Base-by-base conservation (phyloP, 1,140 invertebrate genomes). In the Psilanteris sp. region DNA sequence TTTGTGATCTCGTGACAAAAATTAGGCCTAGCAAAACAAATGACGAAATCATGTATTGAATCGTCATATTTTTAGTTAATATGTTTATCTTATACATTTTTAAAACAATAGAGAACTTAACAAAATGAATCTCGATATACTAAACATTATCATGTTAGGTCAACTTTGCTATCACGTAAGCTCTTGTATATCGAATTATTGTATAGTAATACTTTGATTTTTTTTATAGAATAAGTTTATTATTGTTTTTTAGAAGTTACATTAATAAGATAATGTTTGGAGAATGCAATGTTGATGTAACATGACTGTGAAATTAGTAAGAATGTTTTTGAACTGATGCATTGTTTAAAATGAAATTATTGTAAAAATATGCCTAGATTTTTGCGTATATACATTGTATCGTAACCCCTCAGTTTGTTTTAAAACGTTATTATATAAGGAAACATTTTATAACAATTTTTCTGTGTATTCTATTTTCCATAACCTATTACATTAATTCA, bases 361-460 rank as follows among this genome's bases (percentile, higher is more conserved):
- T 85, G 83, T 85, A 83, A 86, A 87, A 84, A 79, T 82, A 86
- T 81, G 85, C 81, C 82, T 86, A 86, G 82, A 85, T 75, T 84
- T 84, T 86, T 86, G 77, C 83, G 82, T 83, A 85, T 85, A 84
- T 76, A 76, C 36, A 85, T 85, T 87, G 73, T 84, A 87, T 59
- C 86, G 84, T 86, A 87, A 86, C 74, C 81, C 77, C 78, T 85
- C 80, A 85, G 77, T 85, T 85, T 86, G 82, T 87, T 86, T 87
- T 85, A 78, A 82, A 85, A 85, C 77, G 82, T 85, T 86, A 87
- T 71, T 86, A 86, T 87, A 87, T 86, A 87, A 87, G 83, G 77
- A 86, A 85, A 86, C 85, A 85, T 86, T 87, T 87, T 87, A 85
- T 86, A 87, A 85, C 79, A 82, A 82, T 36, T 46, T 29, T 39